Base-by-base conservation (phyloP, 2,888 invertebrate genomes). In the Drosophila nr. perissopoda region DNA sequence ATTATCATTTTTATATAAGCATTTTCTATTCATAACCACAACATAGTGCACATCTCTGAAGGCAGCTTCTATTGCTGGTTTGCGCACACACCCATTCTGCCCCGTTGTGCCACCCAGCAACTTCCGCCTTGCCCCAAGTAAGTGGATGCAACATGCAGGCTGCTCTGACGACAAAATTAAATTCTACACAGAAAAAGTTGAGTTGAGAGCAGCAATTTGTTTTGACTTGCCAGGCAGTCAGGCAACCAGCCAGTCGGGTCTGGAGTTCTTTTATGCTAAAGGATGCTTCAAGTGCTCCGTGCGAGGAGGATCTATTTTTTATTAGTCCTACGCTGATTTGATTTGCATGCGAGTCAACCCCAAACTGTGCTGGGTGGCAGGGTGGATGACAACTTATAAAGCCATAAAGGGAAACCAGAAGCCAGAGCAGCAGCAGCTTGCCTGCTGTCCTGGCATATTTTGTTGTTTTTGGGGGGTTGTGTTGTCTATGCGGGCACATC, bases 261-360 rank as follows among this genome's bases (percentile, higher is more conserved):
- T 33, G 45, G 25, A 56, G 54, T 56, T 56, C 13, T 8, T 56
- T 56, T 38, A 13, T 56, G n/a, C 13, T 38, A 74, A 53, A 62
- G 72, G 42, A 69, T 80, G 65, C 62, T 57, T 53, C 51, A 60
- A 78, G 76, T 67, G 71, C 58, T 52, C 38, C 56, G 36, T 68
- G 70, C 56, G 25, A 42, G 69, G 66, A 53, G 72, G 48, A 57
- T 72, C 61, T 70, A 69, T 77, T 81, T 78, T 78, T 78, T 79
- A 87, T 81, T 85, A 71, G 79, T 66, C 49, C 56, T 49, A 57
- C 40, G 56, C 76, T 73, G 70, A 68, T 84, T 78, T 87, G 79
- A 87, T 81, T 78, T 82, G 73, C 69, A 73, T 69, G 71, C 59
- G 66, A 61, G 76, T 51, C 56, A 67, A 57, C 48, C 56, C 62